Evolutionary conservation across 35 echinoderm and acorn worm genomes (phyloP).

Genomic region (Diadema setosum): DNA sequence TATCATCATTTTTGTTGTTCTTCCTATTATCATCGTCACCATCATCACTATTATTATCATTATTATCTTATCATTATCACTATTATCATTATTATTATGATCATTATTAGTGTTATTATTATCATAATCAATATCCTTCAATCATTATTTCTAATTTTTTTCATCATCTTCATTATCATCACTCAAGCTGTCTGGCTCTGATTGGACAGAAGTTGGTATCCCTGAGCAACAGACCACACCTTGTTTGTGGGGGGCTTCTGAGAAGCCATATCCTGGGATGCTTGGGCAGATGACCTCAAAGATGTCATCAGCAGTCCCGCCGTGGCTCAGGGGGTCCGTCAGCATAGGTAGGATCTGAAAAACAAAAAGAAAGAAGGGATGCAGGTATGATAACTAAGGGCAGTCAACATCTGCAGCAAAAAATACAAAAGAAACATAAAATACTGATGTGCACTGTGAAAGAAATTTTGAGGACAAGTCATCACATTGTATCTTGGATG

Average conservation of each 20-base stretch:
- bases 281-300: constrained; percentile 93
- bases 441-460: too few species aligned
- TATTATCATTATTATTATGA: too few species aligned
- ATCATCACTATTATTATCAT: neutral
- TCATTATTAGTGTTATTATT: too few species aligned
- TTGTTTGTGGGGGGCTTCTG: constrained; percentile 87
- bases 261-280: constrained; percentile 83
- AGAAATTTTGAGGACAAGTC: too few species aligned
- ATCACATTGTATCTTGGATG: too few species aligned
- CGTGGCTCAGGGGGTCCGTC: constrained; percentile 72
- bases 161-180: too few species aligned
- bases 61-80: too few species aligned
- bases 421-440: too few species aligned
- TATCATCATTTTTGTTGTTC: neutral
- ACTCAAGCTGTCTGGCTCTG: too few species aligned
- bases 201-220: too few species aligned
- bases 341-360: constrained; percentile 80
- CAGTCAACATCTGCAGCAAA: too few species aligned
- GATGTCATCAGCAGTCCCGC: constrained; percentile 63
- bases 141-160: neutral
- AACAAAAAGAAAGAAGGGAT: neutral
- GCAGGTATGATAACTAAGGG: too few species aligned
- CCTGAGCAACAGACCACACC: constrained; percentile 34
- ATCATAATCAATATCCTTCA: neutral
- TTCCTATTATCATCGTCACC: neutral